These are phyloP conservation scores for Lepidocyrtinus sp. DNA, from an alignment of 2,888 invertebrate genomes.

Conservation along the genomic window DNA sequence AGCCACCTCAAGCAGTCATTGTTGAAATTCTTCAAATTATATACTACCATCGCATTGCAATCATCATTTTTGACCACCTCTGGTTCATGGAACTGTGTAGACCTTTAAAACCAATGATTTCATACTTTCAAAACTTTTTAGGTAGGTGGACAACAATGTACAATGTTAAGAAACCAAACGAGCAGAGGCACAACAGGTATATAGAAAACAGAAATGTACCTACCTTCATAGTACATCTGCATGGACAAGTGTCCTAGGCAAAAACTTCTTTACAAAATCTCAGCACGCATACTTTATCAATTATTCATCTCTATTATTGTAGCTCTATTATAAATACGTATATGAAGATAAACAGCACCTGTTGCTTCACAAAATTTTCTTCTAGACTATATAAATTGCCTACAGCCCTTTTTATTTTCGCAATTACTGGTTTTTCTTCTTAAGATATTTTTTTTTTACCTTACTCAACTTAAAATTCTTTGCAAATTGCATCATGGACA, in stretches of 20 bases:
- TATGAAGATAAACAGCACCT: slow-evolving; percentile 16
- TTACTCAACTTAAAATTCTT: slow-evolving; percentile 46
- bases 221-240: neutral
- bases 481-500: slow-evolving; percentile 48
- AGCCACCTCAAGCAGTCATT: no score
- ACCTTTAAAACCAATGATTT: no score
- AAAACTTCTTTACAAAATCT: neutral
- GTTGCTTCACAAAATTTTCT: slow-evolving; percentile 43
- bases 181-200: neutral
- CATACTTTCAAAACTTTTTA: no score
- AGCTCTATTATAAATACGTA: slow-evolving; percentile 40
- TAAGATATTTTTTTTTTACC: neutral
- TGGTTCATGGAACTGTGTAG: no score
- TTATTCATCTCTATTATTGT: slow-evolving; percentile 44
- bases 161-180: neutral
- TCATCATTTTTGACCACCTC: no score
- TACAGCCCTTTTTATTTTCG: slow-evolving; percentile 45
- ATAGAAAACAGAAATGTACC: neutral
- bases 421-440: slow-evolving; percentile 58
- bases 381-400: slow-evolving; percentile 27
- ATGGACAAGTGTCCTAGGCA: neutral
- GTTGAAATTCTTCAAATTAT: no score
- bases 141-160: no score
- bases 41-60: no score
- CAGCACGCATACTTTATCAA: slow-evolving; percentile 32